These are phyloP conservation scores for Zootermopsis nevadensis DNA, from an alignment of 2,888 invertebrate genomes.

Conservation along the genomic window DNA sequence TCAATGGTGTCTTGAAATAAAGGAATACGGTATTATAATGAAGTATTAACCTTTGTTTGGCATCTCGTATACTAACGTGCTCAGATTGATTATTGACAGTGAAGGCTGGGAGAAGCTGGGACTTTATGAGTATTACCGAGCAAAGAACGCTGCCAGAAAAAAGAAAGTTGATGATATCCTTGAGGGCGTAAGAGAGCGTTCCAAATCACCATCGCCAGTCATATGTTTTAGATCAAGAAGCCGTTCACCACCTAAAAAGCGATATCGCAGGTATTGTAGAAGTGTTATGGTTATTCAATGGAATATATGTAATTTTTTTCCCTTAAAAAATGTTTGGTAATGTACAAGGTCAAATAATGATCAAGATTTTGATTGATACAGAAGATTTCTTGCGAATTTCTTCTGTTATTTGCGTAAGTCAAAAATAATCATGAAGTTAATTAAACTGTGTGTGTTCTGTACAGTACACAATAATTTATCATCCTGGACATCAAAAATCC, in stretches of 20 bases:
- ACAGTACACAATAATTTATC: too few relatives aligned
- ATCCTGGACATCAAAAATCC: too few relatives aligned
- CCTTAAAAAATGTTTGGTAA: too few relatives aligned
- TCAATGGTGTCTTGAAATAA: too few relatives aligned
- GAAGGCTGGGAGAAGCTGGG: constrained; percentile 99
- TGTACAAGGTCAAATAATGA: too few relatives aligned
- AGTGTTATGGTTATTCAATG: neutral
- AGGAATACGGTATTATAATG: neutral
- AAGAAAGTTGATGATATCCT: constrained; percentile 86
- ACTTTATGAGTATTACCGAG: constrained; percentile 97
- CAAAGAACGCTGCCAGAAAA: constrained; percentile 91
- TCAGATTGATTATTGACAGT: constrained; percentile 58
- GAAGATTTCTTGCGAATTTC: too few relatives aligned
- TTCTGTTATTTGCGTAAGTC: too few relatives aligned
- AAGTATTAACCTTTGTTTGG: neutral
- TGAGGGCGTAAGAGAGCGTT: constrained; percentile 73
- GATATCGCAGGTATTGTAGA: constrained; percentile 67
- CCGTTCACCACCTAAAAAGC: constrained; percentile 78
- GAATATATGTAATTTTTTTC: too few relatives aligned
- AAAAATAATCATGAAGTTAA: too few relatives aligned
- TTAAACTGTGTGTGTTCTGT: too few relatives aligned
- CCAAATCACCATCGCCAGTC: constrained; percentile 84
- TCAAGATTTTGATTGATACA: too few relatives aligned
- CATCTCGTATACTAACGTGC: neutral
- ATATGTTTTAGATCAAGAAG: constrained; percentile 78